These are phyloP conservation scores for Anadara kagoshimensis DNA, from an alignment of 1,140 invertebrate species.

Conservation along the genomic window DNA sequence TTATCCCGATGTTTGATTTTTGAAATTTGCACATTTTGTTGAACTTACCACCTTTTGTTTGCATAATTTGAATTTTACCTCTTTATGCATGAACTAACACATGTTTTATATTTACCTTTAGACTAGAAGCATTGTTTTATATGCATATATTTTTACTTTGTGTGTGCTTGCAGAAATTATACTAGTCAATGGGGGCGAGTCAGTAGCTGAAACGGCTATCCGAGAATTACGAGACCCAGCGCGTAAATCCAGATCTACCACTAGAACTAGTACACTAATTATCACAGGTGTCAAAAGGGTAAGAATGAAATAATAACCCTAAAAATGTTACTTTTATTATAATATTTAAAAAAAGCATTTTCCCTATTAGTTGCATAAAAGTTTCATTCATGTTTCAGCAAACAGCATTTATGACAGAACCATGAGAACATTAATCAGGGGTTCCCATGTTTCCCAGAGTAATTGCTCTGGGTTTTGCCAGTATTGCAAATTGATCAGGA, in stretches of 20 bases:
- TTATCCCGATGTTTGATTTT: not conserved
- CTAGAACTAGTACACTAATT: constrained; percentile 66
- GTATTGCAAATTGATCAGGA: too few relatives aligned
- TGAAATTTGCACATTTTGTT: not conserved
- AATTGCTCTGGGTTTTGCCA: too few relatives aligned
- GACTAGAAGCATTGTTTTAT: not conserved
- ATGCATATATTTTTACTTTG: not conserved
- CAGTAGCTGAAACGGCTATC: constrained; percentile 65
- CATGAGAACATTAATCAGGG: too few relatives aligned
- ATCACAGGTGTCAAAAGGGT: constrained; percentile 69
- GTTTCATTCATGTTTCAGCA: too few relatives aligned
- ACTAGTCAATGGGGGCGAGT: constrained; percentile 63
- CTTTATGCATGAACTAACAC: not conserved
- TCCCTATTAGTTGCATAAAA: too few relatives aligned
- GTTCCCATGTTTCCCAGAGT: too few relatives aligned
- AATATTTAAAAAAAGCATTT: too few relatives aligned
- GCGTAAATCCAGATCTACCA: constrained; percentile 50
- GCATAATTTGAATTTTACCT: not conserved
- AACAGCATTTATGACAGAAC: too few relatives aligned
- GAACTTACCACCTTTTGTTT: not conserved
- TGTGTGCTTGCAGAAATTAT: constrained; percentile 62
- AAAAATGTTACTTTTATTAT: not conserved
- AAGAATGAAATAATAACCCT: constrained; percentile 39
- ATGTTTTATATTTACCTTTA: not conserved
- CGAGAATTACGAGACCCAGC: constrained; percentile 57